These are phyloP conservation scores for Accipiter virgatus DNA, from an alignment of 2,113 vertebrate genomes.

Conservation along the genomic window DNA sequence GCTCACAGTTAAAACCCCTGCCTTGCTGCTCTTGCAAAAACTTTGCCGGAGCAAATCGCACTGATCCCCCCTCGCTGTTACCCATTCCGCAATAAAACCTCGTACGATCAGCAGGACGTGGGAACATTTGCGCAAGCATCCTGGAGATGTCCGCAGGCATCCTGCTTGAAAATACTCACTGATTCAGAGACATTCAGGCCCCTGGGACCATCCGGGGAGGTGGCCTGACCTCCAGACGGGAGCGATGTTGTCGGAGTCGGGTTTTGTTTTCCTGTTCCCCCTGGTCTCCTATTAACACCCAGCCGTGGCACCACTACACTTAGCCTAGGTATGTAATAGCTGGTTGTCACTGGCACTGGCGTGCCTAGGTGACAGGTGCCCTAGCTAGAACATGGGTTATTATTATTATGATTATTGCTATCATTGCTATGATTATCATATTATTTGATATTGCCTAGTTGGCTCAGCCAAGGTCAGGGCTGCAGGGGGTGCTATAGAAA, in stretches of 20 bases:
- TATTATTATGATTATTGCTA: constrained; percentile 1
- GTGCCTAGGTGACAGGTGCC: constrained; percentile 23
- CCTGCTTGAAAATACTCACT: background rate
- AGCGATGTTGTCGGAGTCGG: accelerated
- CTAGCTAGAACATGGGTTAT: background rate
- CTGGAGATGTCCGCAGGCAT: background rate
- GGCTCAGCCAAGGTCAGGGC: background rate
- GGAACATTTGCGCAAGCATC: background rate
- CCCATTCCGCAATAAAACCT: background rate
- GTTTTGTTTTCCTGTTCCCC: background rate
- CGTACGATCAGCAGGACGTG: accelerated
- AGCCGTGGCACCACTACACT: background rate
- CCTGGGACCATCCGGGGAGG: accelerated
- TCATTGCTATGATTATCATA: constrained; percentile 15
- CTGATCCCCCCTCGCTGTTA: accelerated
- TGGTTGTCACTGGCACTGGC: background rate
- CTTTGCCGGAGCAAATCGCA: background rate
- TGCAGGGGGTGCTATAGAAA: background rate
- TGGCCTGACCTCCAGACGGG: background rate
- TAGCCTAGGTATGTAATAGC: constrained; percentile 14
- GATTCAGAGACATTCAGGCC: background rate
- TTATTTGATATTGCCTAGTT: background rate
- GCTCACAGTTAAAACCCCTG: background rate
- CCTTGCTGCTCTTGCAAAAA: background rate
- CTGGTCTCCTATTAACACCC: background rate